phyloP scores from a whole-genome alignment of 2,888 invertebrate genomes.

The Melanostoma mellinum region DNA sequence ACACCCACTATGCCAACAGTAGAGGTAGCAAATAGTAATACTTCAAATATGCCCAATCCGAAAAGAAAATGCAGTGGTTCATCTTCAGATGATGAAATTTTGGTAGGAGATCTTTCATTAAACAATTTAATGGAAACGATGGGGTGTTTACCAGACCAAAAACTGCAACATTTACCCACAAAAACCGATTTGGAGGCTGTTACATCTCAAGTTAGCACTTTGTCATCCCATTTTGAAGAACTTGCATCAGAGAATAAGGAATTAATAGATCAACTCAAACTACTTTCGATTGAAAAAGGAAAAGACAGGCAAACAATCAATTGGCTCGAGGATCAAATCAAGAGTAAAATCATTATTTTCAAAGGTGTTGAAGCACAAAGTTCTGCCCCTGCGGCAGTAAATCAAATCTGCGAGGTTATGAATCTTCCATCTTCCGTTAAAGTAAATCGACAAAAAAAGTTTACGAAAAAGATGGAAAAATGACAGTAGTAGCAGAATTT shows the following conservation, averaged over 20 bases:
- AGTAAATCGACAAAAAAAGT: constrained; percentile 10
- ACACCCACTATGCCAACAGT: not conserved
- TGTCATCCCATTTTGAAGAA: not conserved
- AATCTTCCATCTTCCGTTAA: not conserved
- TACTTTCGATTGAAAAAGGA: no score
- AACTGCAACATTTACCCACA: constrained; percentile 1
- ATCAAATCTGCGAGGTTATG: no score
- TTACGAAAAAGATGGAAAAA: constrained; percentile 7
- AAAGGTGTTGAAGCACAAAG: constrained; percentile 9
- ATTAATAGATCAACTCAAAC: no score
- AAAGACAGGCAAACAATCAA: not conserved
- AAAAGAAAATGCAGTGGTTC: constrained; percentile 1
- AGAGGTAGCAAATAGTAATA: not conserved
- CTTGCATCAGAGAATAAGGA: not conserved
- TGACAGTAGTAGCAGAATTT: constrained; percentile 10
- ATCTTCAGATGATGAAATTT: not conserved
- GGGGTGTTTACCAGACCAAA: not conserved
- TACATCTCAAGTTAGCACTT: constrained; percentile 2
- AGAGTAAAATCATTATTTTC: not conserved
- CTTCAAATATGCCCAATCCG: not conserved
- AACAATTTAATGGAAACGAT: constrained; percentile 4
- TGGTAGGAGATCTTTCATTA: not conserved
- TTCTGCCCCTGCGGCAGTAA: not conserved
- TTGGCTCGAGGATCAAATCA: constrained; percentile 11
- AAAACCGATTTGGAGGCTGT: not conserved